phyloP scores from a whole-genome alignment of 1,140 invertebrate species.

The Acromyrmex heyeri region DNA sequence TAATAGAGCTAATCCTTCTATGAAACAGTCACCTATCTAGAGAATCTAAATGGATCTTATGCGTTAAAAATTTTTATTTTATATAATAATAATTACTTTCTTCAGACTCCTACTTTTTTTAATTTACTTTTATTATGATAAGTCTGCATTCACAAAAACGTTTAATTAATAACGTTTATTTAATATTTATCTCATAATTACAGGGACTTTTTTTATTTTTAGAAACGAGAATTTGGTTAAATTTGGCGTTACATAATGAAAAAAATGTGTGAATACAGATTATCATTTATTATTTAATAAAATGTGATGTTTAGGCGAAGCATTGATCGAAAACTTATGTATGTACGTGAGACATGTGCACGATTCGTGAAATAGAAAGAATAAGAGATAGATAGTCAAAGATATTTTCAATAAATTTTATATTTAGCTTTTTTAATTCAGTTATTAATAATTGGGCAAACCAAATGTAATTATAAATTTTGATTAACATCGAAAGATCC shows the following conservation, averaged over 20 bases:
- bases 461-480: conserved; percentile 23
- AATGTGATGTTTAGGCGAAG: conserved; percentile 5
- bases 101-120: conserved; percentile 47
- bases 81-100: background rate
- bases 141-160: background rate
- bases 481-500: conserved; percentile 10
- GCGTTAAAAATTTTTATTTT: background rate
- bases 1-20: background rate
- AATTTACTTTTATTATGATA: conserved; percentile 10
- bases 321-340: conserved; percentile 43
- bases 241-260: background rate
- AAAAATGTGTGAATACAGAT: conserved; percentile 2
- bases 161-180: background rate
- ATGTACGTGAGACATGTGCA: background rate
- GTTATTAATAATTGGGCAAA: background rate
- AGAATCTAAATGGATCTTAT: background rate
- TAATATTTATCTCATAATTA: background rate
- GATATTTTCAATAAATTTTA: background rate
- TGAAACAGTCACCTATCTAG: conserved; percentile 11
- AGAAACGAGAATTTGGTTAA: background rate
- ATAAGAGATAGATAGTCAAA: background rate
- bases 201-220: background rate
- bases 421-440: background rate
- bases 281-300: conserved; percentile 13
- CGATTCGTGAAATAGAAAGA: background rate